Evolutionary conservation across 64 coral and sea anemone genomes (phyloP).

Genomic region (Montipora sp.): DNA sequence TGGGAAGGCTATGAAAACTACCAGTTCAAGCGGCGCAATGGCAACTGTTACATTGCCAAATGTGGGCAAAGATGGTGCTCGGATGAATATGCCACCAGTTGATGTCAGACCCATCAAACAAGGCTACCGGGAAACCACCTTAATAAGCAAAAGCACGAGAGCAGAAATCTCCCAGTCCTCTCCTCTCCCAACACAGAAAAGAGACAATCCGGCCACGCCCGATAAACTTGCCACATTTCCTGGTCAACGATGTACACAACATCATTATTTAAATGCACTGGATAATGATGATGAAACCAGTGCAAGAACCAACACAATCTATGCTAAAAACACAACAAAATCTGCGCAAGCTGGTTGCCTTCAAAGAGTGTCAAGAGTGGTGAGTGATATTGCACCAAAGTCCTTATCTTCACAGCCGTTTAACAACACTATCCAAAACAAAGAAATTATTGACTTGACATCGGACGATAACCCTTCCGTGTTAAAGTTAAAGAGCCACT

Average conservation of each 20-base stretch:
- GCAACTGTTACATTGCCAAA: not conserved
- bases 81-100: not conserved
- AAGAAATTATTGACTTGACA: slow-evolving; percentile 44
- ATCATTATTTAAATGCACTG: not conserved
- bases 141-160: not conserved
- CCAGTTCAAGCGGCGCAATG: not conserved
- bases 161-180: not conserved
- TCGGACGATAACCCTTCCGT: slow-evolving; percentile 25
- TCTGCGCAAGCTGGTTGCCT: not conserved
- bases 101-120: not conserved
- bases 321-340: slow-evolving; percentile 7
- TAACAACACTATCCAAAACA: not conserved
- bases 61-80: not conserved
- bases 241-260: not conserved
- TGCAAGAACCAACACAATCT: slow-evolving; percentile 21
- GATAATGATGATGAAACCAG: slow-evolving; percentile 1
- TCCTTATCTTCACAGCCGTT: not conserved
- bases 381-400: not conserved
- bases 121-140: not conserved
- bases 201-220: not conserved
- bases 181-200: not conserved
- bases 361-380: slow-evolving; percentile 11
- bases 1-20: not conserved
- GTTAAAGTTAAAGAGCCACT: not conserved
- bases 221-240: not conserved